Base-by-base conservation (phyloP, 2,888 invertebrate genomes). In the Agrochola circellaris region DNA sequence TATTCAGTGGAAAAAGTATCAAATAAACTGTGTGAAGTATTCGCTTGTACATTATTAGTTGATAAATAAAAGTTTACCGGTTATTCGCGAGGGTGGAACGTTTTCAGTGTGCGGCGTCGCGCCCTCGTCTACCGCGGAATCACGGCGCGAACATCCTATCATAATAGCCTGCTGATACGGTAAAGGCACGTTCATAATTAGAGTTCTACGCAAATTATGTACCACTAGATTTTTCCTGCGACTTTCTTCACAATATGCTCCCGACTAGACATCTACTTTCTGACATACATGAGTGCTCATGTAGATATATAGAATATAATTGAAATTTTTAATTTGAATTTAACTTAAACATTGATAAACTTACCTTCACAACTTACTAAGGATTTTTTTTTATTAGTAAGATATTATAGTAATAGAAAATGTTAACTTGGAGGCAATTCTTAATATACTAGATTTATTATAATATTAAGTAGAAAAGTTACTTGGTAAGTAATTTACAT, bases 111-210 rank as follows among this genome's bases (percentile, higher is more conserved):
- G 86, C 85, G 88, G 77, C 91, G 91, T 87, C 88, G 86, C 92
- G 90, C 79, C 91, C 91, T 89, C 87, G 91, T 92, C 92, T 90
- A 91, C 90, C 90, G 91, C 84, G 85, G 90, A 91, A 93, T 94
- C 94, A 93, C 92, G 88, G 91, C 89, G 90, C 90, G 89, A 92
- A 90, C 89, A 90, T 89, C 90, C 89, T 90, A 93, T 93, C 92
- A 92, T 93, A 93, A 93, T 92, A 94, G 91, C 92, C 91, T 91
- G 90, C 89, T 89, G 90, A 89, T 89, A 88, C 83, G 73, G 79
- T 87, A 87, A 91, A 86, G 91, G 89, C 91, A 86, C 89, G 91
- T 90, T 83, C 90, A 91, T 88, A 86, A 88, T 88, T 82, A 76
- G 79, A 73, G 17, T 38, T 13, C 6, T 26, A 68, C 13, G 11